These are phyloP conservation scores for Muschampia plurimacula DNA, from an alignment of 2,888 invertebrate genomes.

Conservation along the genomic window DNA sequence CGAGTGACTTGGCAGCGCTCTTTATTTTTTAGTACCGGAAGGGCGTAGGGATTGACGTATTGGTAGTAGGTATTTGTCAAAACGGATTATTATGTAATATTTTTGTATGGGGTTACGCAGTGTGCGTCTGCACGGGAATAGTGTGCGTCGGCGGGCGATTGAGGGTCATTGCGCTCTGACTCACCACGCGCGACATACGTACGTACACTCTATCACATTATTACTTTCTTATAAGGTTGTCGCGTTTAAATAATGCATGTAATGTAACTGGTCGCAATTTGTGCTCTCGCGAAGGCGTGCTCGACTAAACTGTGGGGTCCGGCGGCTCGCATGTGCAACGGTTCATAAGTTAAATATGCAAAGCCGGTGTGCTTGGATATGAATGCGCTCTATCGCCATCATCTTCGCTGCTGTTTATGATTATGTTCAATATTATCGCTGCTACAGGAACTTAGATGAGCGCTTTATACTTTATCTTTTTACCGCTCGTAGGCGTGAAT, in stretches of 20 bases:
- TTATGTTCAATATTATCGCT: slow-evolving; percentile 25
- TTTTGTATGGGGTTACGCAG: slow-evolving; percentile 68
- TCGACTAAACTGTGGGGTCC: slow-evolving; percentile 32
- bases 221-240: slow-evolving; percentile 83
- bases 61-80: slow-evolving; percentile 42
- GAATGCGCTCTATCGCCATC: slow-evolving; percentile 23
- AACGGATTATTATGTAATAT: slow-evolving; percentile 51
- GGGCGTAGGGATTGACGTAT: slow-evolving; percentile 14
- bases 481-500: slow-evolving; percentile 30
- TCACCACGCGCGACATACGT: slow-evolving; percentile 71
- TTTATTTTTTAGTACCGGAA: slow-evolving; percentile 10
- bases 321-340: slow-evolving; percentile 29
- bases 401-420: slow-evolving; percentile 32
- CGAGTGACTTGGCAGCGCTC: not conserved
- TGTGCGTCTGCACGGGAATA: slow-evolving; percentile 70
- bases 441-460: slow-evolving; percentile 21
- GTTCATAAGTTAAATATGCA: slow-evolving; percentile 35
- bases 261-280: slow-evolving; percentile 81
- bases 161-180: slow-evolving; percentile 77
- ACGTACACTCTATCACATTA: slow-evolving; percentile 79
- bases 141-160: slow-evolving; percentile 69
- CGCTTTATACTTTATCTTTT: slow-evolving; percentile 21
- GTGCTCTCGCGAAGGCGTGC: slow-evolving; percentile 57
- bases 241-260: slow-evolving; percentile 83
- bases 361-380: slow-evolving; percentile 6